phyloP scores from a whole-genome alignment of 2,113 vertebrate species.

The Pelobates fuscus region DNA sequence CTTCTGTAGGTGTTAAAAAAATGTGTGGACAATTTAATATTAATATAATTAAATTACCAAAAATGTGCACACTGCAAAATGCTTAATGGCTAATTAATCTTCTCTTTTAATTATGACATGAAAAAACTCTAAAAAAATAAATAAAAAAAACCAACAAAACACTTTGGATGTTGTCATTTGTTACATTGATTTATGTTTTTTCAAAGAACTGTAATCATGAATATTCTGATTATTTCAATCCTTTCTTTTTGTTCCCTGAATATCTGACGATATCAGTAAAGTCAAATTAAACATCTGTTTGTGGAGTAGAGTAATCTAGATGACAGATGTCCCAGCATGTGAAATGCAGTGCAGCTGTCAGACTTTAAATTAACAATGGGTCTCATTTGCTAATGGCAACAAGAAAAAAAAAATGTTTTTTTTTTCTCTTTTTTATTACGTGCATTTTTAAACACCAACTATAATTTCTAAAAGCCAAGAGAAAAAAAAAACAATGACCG shows the following conservation, averaged over 20 bases:
- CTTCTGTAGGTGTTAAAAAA: too few relatives aligned
- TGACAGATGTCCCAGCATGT: constrained; percentile 68
- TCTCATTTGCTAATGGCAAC: constrained; percentile 65
- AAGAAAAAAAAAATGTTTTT: constrained; percentile 54
- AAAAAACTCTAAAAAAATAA: background rate
- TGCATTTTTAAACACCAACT: constrained; percentile 51
- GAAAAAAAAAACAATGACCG: constrained; percentile 12
- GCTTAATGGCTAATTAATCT: too few relatives aligned
- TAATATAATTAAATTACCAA: too few relatives aligned
- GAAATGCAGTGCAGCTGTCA: constrained; percentile 68
- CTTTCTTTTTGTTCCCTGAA: constrained; percentile 57
- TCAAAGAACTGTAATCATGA: constrained; percentile 65
- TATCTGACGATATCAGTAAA: constrained; percentile 63
- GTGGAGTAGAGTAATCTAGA: constrained; percentile 65
- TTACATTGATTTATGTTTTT: constrained; percentile 57
- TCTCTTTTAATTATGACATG: background rate
- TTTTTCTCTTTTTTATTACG: constrained; percentile 24
- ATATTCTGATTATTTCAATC: constrained; percentile 65
- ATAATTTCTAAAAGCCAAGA: background rate
- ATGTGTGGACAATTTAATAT: too few relatives aligned
- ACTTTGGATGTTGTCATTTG: constrained; percentile 57
- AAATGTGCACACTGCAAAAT: too few relatives aligned
- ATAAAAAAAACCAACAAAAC: constrained; percentile 53
- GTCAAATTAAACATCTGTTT: constrained; percentile 78
- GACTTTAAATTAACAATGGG: constrained; percentile 68